Evolutionary conservation across 2,888 invertebrate genomes (phyloP), one percentile per base, ranked within the genome.

Genomic region (Marronus borbonicus): DNA sequence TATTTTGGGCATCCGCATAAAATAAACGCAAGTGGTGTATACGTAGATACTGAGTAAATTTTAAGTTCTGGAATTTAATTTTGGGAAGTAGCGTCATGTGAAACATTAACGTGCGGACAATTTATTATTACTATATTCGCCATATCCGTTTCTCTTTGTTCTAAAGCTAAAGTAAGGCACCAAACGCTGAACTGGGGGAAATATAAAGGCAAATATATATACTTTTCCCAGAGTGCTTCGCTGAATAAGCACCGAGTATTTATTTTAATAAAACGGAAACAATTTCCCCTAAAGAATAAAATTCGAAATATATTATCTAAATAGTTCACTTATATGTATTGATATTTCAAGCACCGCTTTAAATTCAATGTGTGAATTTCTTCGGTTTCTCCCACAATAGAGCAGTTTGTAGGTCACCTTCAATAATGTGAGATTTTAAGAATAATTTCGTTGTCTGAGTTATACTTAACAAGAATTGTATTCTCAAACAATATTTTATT

Each of bases 41-140:
- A 55, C 17, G 5, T 20, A 44, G 5, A 55, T 55, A 31, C 31
- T 3, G 17, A 55, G 8, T 55, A 55, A 55, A 55, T 55, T 55
- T 55, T 20, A 55, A 55, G 55, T 55, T 55, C 1, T 55, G 55
- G 20, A 55, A 55, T 55, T 55, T 55, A 55, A 55, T 55, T 55
- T 55, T 17, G 55, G 55, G 20, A 17, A 55, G 55, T 55, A 55
- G 20, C 20, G 55, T 55, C 20, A 55, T 55, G 20, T 20, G 55
- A 55, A 55, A 55, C 10, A 55, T 20, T 55, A 55, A 55, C 55
- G 20, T 17, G 55, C 55, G 20, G 55, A 55, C 55, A 55, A 55
- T 55, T 55, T 55, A 55, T 55, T 55, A 55, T 20, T 3, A 8
- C 55, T 44, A 20, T 5, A 2, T 55, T 55, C 55, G 55, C 55